Evolutionary conservation across 92 coral and sea anemone genomes (phyloP).

Genomic region (Phymanthus crucifer): DNA sequence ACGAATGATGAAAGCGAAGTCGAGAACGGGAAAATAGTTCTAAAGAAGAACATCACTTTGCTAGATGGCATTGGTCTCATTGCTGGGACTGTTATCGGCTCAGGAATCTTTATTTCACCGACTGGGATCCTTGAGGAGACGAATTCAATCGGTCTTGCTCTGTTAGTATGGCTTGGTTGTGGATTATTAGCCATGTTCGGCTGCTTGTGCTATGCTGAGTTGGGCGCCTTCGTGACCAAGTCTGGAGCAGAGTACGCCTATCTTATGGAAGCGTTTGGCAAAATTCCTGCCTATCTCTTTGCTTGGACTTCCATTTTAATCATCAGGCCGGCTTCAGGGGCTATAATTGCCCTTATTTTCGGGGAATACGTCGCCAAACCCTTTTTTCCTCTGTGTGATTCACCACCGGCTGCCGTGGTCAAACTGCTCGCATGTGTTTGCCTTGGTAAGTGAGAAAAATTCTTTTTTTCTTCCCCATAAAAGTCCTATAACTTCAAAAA

Average conservation of each 20-base stretch:
- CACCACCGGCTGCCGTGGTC: conserved; percentile 70
- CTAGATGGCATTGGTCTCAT: conserved; percentile 84
- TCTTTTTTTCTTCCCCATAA: background rate
- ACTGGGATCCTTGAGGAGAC: conserved; percentile 74
- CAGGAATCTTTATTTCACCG: conserved; percentile 96
- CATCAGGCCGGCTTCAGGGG: conserved; percentile 93
- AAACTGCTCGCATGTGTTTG: conserved; percentile 89
- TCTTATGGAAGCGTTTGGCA: conserved; percentile 83
- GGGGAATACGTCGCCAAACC: conserved; percentile 97
- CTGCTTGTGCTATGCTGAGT: conserved; percentile 86
- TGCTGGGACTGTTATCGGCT: conserved; percentile 96
- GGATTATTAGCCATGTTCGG: conserved; percentile 90
- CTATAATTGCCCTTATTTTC: conserved; percentile 87
- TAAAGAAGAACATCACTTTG: conserved; percentile 76
- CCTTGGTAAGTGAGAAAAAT: conserved; percentile 66
- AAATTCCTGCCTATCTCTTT: conserved; percentile 84
- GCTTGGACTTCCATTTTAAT: conserved; percentile 93
- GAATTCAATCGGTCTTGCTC: conserved; percentile 79
- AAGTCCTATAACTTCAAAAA: background rate
- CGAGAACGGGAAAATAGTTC: conserved; percentile 44
- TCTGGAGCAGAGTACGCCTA: conserved; percentile 98
- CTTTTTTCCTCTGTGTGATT: conserved; percentile 76
- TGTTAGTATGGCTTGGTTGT: conserved; percentile 87
- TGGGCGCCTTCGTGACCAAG: conserved; percentile 78
- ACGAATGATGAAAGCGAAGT: background rate